A percentile compares a stretch with the other conserved stretches of the same genome.
Evolutionary conservation across 2,888 invertebrate genomes (phyloP).

Genomic region (Chymomyza amoena): DNA sequence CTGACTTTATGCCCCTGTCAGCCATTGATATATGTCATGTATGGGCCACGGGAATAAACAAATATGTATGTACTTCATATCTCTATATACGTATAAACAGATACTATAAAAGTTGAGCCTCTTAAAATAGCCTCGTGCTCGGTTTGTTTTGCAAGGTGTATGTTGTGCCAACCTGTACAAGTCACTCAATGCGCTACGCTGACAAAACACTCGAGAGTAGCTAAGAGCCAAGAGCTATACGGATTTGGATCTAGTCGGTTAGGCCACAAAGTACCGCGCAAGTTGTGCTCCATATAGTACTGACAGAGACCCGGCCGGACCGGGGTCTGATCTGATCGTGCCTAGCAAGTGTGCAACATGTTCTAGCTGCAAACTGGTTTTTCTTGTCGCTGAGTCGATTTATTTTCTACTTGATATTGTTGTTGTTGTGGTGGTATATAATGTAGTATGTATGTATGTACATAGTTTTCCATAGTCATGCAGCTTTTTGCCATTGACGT

Average conservation of each 20-base stretch:
- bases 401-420: constrained; percentile 31
- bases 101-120: background rate
- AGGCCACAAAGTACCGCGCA: background rate
- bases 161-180: constrained; percentile 20
- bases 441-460: constrained; percentile 47
- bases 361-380: constrained; percentile 67
- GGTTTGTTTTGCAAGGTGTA: constrained; percentile 32
- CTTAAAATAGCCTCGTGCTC: constrained; percentile 45
- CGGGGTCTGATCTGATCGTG: constrained; percentile 17
- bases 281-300: constrained; percentile 54
- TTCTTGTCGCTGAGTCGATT: constrained; percentile 31
- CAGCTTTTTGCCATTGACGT: constrained; percentile 14
- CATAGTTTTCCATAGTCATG: constrained; percentile 3
- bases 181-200: background rate
- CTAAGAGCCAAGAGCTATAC: background rate
- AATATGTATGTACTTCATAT: background rate
- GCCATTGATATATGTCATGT: constrained; percentile 65
- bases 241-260: background rate
- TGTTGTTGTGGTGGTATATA: constrained; percentile 32
- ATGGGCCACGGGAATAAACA: constrained; percentile 22
- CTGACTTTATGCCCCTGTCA: constrained; percentile 35
- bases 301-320: constrained; percentile 18
- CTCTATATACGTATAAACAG: background rate
- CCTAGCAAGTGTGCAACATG: constrained; percentile 54
- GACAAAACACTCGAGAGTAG: background rate